phyloP scores from a whole-genome alignment of 2,888 invertebrate genomes.

The Diplazon laetatorius region DNA sequence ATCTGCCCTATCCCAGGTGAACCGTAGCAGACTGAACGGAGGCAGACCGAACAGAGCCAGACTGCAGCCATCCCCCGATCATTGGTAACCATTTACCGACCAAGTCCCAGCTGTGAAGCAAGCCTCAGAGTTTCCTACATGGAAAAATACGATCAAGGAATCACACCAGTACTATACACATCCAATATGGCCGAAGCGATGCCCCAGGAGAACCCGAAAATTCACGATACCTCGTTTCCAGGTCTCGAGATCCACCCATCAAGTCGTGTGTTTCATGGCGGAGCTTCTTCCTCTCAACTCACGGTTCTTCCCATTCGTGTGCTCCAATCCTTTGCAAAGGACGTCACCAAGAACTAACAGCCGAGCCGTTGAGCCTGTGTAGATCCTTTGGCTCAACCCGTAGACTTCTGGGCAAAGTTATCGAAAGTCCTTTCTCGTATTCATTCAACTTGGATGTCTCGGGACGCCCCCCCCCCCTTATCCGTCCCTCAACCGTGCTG shows the following conservation, averaged over 20 bases:
- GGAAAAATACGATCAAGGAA: background rate
- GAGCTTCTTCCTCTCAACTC: constrained; percentile 15
- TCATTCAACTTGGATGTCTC: constrained; percentile 48
- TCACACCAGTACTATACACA: background rate
- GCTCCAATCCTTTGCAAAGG: background rate
- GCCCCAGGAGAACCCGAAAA: constrained; percentile 21
- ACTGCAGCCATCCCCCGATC: no score
- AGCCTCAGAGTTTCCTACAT: no score
- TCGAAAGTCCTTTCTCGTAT: constrained; percentile 50
- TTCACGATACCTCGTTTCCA: constrained; percentile 6
- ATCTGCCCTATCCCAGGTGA: no score
- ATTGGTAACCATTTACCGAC: no score
- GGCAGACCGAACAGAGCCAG: no score
- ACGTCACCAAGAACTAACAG: constrained; percentile 21
- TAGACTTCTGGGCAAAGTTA: constrained; percentile 39
- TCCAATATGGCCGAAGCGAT: constrained; percentile 32
- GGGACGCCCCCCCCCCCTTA: constrained; percentile 28
- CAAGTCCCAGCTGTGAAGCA: no score
- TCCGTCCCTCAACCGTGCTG: no score
- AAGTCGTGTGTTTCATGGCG: constrained; percentile 21
- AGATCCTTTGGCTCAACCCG: background rate
- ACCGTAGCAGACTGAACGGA: no score
- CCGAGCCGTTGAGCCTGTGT: constrained; percentile 5
- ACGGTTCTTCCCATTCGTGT: background rate
- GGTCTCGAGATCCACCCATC: constrained; percentile 13